A percentile compares a stretch with the other conserved stretches of the same genome.
These are phyloP conservation scores for Pachydiplax longipennis DNA, from an alignment of 2,888 invertebrate species.

Conservation along the genomic window DNA sequence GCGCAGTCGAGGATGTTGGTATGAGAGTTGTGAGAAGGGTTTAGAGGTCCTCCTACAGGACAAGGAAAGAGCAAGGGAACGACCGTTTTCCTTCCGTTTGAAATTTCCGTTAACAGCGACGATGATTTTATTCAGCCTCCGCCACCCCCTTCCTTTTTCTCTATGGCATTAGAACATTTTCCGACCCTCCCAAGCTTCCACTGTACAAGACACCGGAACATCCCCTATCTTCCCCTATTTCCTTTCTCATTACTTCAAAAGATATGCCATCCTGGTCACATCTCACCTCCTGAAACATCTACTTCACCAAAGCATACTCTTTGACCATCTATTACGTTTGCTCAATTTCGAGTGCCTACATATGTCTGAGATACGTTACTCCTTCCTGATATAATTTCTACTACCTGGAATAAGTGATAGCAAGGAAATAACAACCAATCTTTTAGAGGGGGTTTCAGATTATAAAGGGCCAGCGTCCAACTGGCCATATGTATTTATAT, in stretches of 20 bases:
- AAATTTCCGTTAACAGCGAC: conserved; percentile 43
- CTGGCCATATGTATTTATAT: too few relatives aligned
- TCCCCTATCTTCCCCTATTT: neutral
- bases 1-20: neutral
- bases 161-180: neutral
- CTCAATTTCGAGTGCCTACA: too few relatives aligned
- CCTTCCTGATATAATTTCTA: too few relatives aligned
- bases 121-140: conserved; percentile 27
- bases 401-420: too few relatives aligned
- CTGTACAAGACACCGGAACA: neutral
- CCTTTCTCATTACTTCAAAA: neutral
- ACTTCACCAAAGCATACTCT: neutral
- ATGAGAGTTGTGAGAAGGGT: neutral
- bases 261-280: neutral
- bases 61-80: conserved; percentile 21
- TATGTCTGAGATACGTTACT: too few relatives aligned
- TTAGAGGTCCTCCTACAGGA: neutral
- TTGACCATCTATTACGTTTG: too few relatives aligned
- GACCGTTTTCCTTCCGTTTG: conserved; percentile 43
- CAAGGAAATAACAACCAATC: too few relatives aligned
- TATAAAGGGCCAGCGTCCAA: too few relatives aligned
- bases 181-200: neutral
- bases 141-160: neutral
- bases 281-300: neutral
- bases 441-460: too few relatives aligned